Evolutionary conservation across 2,113 vertebrate genomes (phyloP), one percentile per base, ranked within the genome.

Genomic region (Grammatotria lemairii): DNA sequence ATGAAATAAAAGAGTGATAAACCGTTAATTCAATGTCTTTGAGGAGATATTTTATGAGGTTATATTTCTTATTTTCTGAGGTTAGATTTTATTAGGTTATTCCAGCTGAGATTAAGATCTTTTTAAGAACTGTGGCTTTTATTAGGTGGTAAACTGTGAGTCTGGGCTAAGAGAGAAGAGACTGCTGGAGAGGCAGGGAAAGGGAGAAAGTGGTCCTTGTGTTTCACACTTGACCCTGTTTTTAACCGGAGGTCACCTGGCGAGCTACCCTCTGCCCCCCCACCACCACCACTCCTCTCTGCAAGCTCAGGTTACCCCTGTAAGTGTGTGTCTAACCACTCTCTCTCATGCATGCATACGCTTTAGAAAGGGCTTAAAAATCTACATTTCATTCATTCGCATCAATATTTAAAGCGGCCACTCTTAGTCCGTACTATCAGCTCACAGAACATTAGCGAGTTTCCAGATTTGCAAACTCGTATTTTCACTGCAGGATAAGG

Each of bases 181-280:
- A 2, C 9, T 75, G 68, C 40, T 28, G 42, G 40, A 49, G 70
- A 45, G 82, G 85, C 40, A 40, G 53, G 53, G 19, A 54, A 11
- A 40, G 16, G 53, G 80, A 73, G 85, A 86, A 54, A 84, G 84
- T 38, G 87, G 85, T 88, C 82, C 94, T 92, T 91, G 91, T 91
- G 90, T 95, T 95, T 95, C 90, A 93, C 87, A 95, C 95, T 95
- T 95, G 94, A 95, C 95, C 94, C 91, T 90, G 85, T 93, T 93
- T 93, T 92, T 90, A 90, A 93, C 89, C 26, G 78, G 80, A 92
- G 94, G 92, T 95, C 93, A 92, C 90, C 91, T 94, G 87, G 82
- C 12, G 13, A 31, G 2, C 78, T 53, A 63, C 51, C 79, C 53
- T 8, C 54, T 54, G 63, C 55, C 31, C 31, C 33, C 26, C 40